Base-by-base conservation (phyloP, 92 coral and sea anemone species). In the Galaxea fascicularis region DNA sequence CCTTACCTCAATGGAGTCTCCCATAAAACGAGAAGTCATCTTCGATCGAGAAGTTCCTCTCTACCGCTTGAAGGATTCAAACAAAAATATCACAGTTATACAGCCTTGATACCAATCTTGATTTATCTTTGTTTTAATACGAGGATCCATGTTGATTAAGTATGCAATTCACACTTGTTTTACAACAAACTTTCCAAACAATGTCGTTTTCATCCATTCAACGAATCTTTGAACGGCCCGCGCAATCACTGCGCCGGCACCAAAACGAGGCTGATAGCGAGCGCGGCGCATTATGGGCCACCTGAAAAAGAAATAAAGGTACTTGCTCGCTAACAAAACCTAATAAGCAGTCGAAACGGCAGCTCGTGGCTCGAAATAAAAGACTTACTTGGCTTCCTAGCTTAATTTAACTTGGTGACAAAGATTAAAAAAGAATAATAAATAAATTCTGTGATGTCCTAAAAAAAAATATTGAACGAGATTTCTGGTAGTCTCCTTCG, bases 1-100 rank as follows among this genome's bases (percentile, higher is more conserved):
- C 51, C 94, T 78, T 73, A 93, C 99, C 97, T 96, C 97, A 65
- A 96, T 96, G 76, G 99, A 92, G 90, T 94, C 93, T 28, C 99
- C 98, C 93, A 89, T 89, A 87, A 88, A 89, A 30, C 92, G 93
- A 56, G 95, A 86, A 62, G 92, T 94, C 98, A 94, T 82, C 28
- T 82, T 82, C 78, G 77, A 82, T 82, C 70, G 45, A 45, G 46
- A n/a, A 3, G 46, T 18, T 4, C 28, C 28, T 70, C 47, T 22
- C 57, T 70, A 82, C 46, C 59, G 44, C 59, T 69, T 15, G 0
- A 27, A 39, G 21, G 30, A 58, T 53, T 82, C 70, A 24, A 24
- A 41, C 47, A 35, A 71, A 31, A 56, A 26, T 57, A 57, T 59
- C 56, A 25, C 59, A 57, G 18, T 57, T 54, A 59, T 21, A 44